phyloP scores from a whole-genome alignment of 2,113 vertebrate species.

The Ploceus nigricollis region DNA sequence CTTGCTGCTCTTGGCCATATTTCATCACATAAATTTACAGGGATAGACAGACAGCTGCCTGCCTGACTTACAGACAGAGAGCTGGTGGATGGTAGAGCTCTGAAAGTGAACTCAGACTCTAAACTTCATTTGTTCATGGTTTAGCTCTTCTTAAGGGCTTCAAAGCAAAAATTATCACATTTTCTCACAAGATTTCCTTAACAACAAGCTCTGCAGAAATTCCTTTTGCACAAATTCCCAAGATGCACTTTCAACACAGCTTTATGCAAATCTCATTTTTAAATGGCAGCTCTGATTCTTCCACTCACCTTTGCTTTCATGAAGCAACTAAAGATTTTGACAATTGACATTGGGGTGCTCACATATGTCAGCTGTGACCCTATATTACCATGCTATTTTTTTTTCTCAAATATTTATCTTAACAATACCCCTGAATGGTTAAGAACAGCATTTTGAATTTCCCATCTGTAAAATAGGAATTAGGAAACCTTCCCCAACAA shows the following conservation, averaged over 20 bases:
- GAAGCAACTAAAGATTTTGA: not conserved
- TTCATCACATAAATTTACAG: not conserved
- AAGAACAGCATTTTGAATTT: not conserved
- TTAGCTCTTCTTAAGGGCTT: not conserved
- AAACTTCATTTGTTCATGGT: not conserved
- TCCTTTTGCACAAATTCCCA: not conserved
- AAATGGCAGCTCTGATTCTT: not conserved
- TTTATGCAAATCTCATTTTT: not conserved
- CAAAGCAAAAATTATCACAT: not conserved
- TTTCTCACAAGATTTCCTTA: not conserved
- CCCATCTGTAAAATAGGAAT: not conserved
- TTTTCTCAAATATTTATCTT: not conserved
- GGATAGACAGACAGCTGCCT: not conserved
- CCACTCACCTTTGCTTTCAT: not conserved
- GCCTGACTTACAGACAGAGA: not conserved
- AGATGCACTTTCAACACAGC: not conserved
- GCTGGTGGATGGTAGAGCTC: not conserved
- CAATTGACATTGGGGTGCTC: not conserved
- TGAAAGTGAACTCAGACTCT: not conserved
- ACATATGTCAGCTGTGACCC: not conserved
- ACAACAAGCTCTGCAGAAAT: not conserved
- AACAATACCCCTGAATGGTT: not conserved
- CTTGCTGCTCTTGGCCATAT: not conserved
- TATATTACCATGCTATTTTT: not conserved
- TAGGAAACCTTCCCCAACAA: not conserved